Evolutionary conservation across 1,140 invertebrate species (phyloP).

Genomic region (Zeugodacus cucurbitae): DNA sequence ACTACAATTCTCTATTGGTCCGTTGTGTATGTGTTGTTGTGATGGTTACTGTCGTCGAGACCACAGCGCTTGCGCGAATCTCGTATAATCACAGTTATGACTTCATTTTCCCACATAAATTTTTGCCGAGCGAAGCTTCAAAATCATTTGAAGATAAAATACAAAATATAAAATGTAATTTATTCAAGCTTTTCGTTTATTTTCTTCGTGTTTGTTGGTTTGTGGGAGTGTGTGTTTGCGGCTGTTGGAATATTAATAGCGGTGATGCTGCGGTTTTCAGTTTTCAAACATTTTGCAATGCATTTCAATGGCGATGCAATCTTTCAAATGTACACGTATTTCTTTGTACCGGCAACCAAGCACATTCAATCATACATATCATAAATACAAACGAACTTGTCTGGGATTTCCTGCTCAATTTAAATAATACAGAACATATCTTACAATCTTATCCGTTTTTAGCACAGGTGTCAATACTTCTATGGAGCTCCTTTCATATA

Average conservation of each 20-base stretch:
- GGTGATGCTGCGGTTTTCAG: constrained; percentile 9
- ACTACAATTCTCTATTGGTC: background rate
- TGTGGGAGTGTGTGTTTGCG: background rate
- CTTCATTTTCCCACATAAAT: constrained; percentile 23
- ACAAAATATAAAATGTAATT: constrained; percentile 4
- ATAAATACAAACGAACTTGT: too few relatives aligned
- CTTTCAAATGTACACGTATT: background rate
- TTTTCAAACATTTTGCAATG: background rate
- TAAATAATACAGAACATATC: too few relatives aligned
- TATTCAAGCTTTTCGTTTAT: background rate
- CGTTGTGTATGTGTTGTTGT: background rate
- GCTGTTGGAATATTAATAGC: background rate
- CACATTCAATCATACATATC: too few relatives aligned
- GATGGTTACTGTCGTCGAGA: background rate
- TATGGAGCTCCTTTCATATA: too few relatives aligned
- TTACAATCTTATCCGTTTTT: too few relatives aligned
- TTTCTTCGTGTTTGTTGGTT: background rate
- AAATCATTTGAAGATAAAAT: constrained; percentile 18
- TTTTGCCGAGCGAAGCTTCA: background rate
- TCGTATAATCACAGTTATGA: constrained; percentile 12
- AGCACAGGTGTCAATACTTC: too few relatives aligned
- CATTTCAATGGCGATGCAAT: background rate
- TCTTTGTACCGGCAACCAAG: too few relatives aligned
- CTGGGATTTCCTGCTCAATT: too few relatives aligned
- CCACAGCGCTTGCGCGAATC: background rate